phyloP scores from a whole-genome alignment of 2,888 invertebrate genomes.

The Cremastinae sp. region DNA sequence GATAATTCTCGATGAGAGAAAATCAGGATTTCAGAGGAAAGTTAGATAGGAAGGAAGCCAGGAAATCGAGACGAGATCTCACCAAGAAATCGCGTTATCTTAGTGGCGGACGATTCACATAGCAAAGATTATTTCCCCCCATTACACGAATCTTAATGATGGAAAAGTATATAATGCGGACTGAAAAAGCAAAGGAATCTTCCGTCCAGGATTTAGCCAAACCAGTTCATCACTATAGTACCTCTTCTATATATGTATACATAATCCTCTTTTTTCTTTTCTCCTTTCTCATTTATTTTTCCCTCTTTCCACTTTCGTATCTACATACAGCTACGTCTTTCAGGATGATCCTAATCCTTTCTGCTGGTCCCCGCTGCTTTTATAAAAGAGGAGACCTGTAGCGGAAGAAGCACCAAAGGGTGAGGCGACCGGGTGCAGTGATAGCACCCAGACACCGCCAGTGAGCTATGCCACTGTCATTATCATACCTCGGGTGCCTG shows the following conservation, averaged over 20 bases:
- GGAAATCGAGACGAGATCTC: slow-evolving; percentile 21
- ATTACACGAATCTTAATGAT: neutral
- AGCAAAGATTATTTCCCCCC: neutral
- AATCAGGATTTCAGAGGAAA: slow-evolving; percentile 58
- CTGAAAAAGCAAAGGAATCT: slow-evolving; percentile 10
- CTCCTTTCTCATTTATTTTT: neutral
- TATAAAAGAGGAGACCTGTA: slow-evolving; percentile 45
- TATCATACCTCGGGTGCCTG: slow-evolving; percentile 71
- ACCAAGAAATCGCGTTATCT: slow-evolving; percentile 20
- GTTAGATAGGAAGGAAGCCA: slow-evolving; percentile 53
- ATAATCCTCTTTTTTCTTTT: slow-evolving; percentile 2
- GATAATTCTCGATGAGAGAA: slow-evolving; percentile 29
- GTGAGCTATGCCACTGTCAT: slow-evolving; percentile 68
- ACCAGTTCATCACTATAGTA: neutral
- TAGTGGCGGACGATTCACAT: neutral
- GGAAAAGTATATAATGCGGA: slow-evolving; percentile 1
- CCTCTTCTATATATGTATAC: no score
- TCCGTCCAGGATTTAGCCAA: slow-evolving; percentile 13
- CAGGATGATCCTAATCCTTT: slow-evolving; percentile 51
- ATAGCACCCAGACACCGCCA: slow-evolving; percentile 64
- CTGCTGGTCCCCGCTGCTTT: slow-evolving; percentile 40
- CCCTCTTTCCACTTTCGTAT: neutral
- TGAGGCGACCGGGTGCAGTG: slow-evolving; percentile 62
- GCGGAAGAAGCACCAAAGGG: slow-evolving; percentile 52
- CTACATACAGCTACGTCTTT: slow-evolving; percentile 6